These are phyloP conservation scores for Andrena trimmerana DNA, from an alignment of 2,888 invertebrate genomes.

Conservation along the genomic window DNA sequence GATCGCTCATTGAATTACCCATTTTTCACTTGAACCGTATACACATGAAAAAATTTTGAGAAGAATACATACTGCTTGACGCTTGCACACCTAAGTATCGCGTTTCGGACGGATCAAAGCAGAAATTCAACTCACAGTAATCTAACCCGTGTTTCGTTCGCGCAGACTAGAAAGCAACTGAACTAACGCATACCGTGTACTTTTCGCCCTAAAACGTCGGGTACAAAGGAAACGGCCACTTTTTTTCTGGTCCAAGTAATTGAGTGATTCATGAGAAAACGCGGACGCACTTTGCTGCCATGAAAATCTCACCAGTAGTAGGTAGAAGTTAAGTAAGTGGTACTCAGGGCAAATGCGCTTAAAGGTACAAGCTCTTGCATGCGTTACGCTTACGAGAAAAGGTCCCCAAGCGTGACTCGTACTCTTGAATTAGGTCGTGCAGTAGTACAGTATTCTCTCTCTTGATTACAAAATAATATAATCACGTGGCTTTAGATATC, in stretches of 20 bases:
- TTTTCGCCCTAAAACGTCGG: not conserved
- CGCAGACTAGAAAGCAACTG: not conserved
- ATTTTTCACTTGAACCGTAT: too few relatives aligned
- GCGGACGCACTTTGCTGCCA: not conserved
- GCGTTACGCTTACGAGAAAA: slow-evolving; percentile 27
- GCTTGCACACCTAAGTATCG: too few relatives aligned
- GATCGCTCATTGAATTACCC: too few relatives aligned
- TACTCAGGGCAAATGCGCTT: slow-evolving; percentile 16
- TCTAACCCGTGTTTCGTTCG: not conserved
- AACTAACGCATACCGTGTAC: not conserved
- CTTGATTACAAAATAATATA: not conserved
- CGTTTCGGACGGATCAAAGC: not conserved
- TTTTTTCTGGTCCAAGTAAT: not conserved
- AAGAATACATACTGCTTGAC: too few relatives aligned
- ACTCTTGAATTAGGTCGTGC: slow-evolving; percentile 15
- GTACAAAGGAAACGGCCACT: not conserved
- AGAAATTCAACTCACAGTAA: too few relatives aligned
- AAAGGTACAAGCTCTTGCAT: slow-evolving; percentile 23
- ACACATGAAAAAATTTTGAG: too few relatives aligned
- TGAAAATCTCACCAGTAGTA: slow-evolving; percentile 5
- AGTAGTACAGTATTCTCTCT: not conserved
- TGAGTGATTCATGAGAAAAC: slow-evolving; percentile 5
- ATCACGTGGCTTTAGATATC: not conserved
- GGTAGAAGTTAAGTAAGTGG: slow-evolving; percentile 26
- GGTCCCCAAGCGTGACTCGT: slow-evolving; percentile 1